Base-by-base conservation (phyloP, 2,888 invertebrate genomes). In the Mayetiola destructor region DNA sequence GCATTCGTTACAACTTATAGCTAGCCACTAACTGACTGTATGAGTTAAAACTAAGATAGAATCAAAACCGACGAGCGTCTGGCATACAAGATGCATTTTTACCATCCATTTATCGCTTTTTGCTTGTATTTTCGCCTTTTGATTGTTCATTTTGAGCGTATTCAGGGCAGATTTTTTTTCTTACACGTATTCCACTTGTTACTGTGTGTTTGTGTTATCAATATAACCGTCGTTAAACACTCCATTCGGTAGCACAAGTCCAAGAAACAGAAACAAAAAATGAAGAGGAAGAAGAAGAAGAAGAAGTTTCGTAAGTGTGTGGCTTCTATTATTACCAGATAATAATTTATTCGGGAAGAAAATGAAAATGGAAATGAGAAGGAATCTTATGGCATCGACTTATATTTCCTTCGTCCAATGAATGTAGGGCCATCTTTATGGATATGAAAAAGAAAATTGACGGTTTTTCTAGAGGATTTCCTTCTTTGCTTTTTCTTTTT, bases 311-410 rank as follows among this genome's bases (percentile, higher is more conserved):
- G 23, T 14, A n/a, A 16, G 16, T 2, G 39, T 39, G n/a, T n/a
- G n/a, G n/a, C n/a, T n/a, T n/a, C n/a, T 39, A 16, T 18, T 39
- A 39, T 39, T 39, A 39, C 39, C n/a, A 39, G 21, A 21, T 42
- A n/a, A n/a, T n/a, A 12, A 21, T 42, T 42, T 42, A 42, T 21
- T 21, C 42, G 42, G n/a, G 42, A 42, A 42, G 42, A 42, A 42
- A 42, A 42, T 23, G 42, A 42, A 42, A 42, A 42, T 42, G 42
- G 42, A 21, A 42, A 42, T 42, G 23, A 42, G 42, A 42, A 23
- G 42, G 42, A 42, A 23, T 42, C 42, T 42, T 42, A 42, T 42
- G 4, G 42, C 23, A 42, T 21, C 42, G 21, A 23, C n/a, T n/a
- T n/a, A n/a, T n/a, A n/a, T n/a, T n/a, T n/a, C n/a, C n/a, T n/a